Percentiles rank a stretch among this genome's conserved stretches.
Evolutionary conservation across 2,113 vertebrate genomes (phyloP).

Genomic region (Trematocara nigrifrons): DNA sequence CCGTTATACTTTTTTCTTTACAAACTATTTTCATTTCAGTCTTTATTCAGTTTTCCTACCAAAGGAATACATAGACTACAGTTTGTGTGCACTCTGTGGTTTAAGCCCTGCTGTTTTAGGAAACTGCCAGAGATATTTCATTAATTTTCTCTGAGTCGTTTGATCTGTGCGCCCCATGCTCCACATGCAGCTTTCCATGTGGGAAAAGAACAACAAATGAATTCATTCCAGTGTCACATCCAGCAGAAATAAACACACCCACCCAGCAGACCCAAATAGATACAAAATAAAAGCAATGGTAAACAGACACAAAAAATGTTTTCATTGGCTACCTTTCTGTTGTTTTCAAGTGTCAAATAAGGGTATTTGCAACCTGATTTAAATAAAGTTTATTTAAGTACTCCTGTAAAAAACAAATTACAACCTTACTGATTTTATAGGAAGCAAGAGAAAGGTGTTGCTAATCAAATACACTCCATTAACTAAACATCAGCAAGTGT

Average conservation of each 20-base stretch:
- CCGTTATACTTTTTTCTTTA: background rate
- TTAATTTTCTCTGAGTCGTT: background rate
- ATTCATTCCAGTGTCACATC: slow-evolving; percentile 16
- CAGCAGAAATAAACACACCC: slow-evolving; percentile 24
- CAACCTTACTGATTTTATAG: background rate
- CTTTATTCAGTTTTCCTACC: background rate
- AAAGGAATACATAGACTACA: background rate
- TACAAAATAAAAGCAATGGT: background rate
- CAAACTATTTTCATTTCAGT: background rate
- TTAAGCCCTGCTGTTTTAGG: slow-evolving; percentile 33
- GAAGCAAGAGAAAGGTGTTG: background rate
- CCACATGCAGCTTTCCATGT: background rate
- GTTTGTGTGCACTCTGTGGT: background rate
- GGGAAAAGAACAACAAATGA: slow-evolving; percentile 30
- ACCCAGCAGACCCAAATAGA: background rate
- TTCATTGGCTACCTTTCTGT: background rate
- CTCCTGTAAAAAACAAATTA: background rate
- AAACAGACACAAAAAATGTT: background rate
- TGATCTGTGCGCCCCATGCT: slow-evolving; percentile 15
- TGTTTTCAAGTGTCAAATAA: background rate
- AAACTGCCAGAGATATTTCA: slow-evolving; percentile 30
- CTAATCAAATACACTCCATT: background rate
- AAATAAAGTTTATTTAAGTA: background rate
- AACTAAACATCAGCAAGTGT: background rate
- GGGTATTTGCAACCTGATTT: background rate